A percentile compares a stretch with the other conserved stretches of the same genome.
Evolutionary conservation across 2,113 vertebrate species (phyloP).

Genomic region (Dicerorhinus sumatrensis): DNA sequence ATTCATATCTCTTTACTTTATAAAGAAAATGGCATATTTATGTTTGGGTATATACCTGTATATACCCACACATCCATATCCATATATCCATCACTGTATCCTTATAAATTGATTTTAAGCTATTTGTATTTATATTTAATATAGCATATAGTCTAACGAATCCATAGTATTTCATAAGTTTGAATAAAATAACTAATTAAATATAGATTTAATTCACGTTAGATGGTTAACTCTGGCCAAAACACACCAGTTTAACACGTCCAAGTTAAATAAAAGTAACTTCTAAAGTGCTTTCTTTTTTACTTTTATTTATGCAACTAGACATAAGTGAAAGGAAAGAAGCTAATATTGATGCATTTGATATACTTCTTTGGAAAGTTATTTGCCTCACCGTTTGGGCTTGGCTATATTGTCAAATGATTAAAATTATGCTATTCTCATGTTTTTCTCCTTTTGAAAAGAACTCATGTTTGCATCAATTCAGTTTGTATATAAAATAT

Average conservation of each 20-base stretch:
- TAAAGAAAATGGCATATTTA: not conserved
- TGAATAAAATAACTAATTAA: not conserved
- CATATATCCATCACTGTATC: too few relatives aligned
- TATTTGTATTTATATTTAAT: not conserved
- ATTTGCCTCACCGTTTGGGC: not conserved
- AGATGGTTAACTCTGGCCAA: not conserved
- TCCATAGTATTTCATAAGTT: not conserved
- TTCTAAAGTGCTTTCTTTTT: not conserved
- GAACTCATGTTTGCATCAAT: constrained; percentile 25
- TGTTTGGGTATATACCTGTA: not conserved
- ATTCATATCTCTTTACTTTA: not conserved
- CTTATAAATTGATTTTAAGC: not conserved
- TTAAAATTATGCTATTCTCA: constrained; percentile 20
- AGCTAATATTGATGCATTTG: constrained; percentile 54
- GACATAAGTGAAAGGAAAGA: constrained; percentile 50
- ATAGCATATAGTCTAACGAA: not conserved
- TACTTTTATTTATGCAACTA: not conserved
- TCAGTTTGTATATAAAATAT: constrained; percentile 25
- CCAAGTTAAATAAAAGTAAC: constrained; percentile 62
- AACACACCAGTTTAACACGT: constrained; percentile 59
- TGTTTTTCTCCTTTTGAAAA: constrained; percentile 15
- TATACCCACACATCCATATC: too few relatives aligned
- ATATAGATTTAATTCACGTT: not conserved
- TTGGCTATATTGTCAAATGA: constrained; percentile 28
- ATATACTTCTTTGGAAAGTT: constrained; percentile 51